These are phyloP conservation scores for Danaus chrysippus DNA, from an alignment of 2,888 invertebrate species.

Conservation along the genomic window DNA sequence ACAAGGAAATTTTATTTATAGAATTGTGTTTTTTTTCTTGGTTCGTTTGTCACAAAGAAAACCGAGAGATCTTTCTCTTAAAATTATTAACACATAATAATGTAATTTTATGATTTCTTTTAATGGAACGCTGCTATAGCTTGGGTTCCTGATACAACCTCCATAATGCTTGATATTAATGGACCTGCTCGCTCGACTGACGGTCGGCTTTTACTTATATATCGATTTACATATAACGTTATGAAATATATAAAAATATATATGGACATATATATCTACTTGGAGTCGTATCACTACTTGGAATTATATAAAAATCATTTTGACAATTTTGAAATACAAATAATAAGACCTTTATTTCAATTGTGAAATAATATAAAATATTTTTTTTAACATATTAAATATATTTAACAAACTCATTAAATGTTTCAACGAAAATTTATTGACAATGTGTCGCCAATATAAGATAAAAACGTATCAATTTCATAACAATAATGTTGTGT, in stretches of 20 bases:
- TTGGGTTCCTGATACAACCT: constrained; percentile 61
- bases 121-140: constrained; percentile 68
- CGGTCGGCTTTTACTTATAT: constrained; percentile 15
- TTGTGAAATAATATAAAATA: too few relatives aligned
- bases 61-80: constrained; percentile 58
- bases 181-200: constrained; percentile 48
- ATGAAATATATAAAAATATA: constrained; percentile 26
- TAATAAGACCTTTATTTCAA: background rate
- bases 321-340: background rate
- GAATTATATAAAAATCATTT: too few relatives aligned
- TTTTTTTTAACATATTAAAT: too few relatives aligned
- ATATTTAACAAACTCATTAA: too few relatives aligned
- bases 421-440: too few relatives aligned
- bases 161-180: constrained; percentile 71
- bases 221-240: constrained; percentile 26
- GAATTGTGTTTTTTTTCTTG: constrained; percentile 38
- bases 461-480: too few relatives aligned
- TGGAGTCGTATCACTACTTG: too few relatives aligned
- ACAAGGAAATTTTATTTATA: constrained; percentile 46
- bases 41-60: constrained; percentile 58
- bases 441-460: too few relatives aligned
- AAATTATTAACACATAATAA: constrained; percentile 79
- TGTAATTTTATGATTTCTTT: constrained; percentile 75
- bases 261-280: background rate
- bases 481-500: too few relatives aligned